Evolutionary conservation across 2,888 invertebrate species (phyloP).

Genomic region (Pycnomerus fuliginosus): DNA sequence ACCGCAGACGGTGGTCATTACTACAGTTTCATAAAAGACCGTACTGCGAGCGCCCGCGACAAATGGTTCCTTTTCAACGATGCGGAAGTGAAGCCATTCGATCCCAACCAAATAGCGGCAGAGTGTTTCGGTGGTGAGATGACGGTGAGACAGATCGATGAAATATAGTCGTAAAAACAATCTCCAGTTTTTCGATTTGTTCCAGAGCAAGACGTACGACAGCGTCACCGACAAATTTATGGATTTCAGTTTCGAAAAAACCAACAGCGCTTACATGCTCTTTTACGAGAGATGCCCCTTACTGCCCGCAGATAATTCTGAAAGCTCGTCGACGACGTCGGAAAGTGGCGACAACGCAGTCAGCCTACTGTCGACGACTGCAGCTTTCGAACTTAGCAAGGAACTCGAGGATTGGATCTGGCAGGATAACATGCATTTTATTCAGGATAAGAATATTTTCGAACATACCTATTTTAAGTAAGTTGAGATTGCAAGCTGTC

Average conservation of each 20-base stretch:
- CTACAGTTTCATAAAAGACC: conserved; percentile 92
- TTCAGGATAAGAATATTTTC: conserved; percentile 93
- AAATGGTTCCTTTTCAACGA: conserved; percentile 93
- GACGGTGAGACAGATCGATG: conserved; percentile 63
- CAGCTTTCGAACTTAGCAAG: conserved; percentile 63
- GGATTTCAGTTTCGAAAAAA: conserved; percentile 97
- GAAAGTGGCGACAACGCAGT: conserved; percentile 40
- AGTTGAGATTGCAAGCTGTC: too few relatives aligned
- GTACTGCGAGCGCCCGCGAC: conserved; percentile 72
- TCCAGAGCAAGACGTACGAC: conserved; percentile 92
- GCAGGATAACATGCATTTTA: conserved; percentile 94
- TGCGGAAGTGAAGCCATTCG: conserved; percentile 92
- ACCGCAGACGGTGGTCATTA: conserved; percentile 97
- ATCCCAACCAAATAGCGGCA: conserved; percentile 89
- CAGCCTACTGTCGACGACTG: conserved; percentile 14
- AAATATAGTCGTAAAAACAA: conserved; percentile 1
- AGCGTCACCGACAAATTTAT: conserved; percentile 95
- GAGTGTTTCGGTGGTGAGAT: conserved; percentile 98
- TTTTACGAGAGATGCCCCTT: conserved; percentile 83
- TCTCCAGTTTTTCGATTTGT: neutral
- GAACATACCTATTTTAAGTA: conserved; percentile 94
- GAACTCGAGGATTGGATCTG: conserved; percentile 95
- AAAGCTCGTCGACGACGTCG: conserved; percentile 43
- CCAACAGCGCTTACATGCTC: conserved; percentile 96
- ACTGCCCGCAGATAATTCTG: conserved; percentile 45